Base-by-base conservation (phyloP, 1,140 invertebrate species). In the Maconellicoccus hirsutus region DNA sequence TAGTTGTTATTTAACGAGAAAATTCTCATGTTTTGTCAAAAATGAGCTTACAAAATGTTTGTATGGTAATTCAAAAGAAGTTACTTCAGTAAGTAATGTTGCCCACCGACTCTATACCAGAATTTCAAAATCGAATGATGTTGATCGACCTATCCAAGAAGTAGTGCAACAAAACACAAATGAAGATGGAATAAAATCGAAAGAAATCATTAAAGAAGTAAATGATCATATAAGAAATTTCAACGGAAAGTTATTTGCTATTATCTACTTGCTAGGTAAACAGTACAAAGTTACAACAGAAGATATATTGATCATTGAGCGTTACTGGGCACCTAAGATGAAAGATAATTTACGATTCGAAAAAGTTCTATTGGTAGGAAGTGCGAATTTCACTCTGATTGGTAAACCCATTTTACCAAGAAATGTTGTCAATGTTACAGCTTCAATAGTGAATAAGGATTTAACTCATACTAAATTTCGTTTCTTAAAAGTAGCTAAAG, bases 361-460 rank as follows among this genome's bases (percentile, higher is more conserved):
- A 75, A 97, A 97, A 83, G 83, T 90, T 1, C 77, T 97, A 12
- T 75, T 94, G 21, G 86, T 92, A 29, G 94, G 91, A 1, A 84
- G 86, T n/a, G 84, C 83, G 73, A 90, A 96, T 78, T 96, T 96
- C 74, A 90, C 92, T 7, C 77, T 96, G 0, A 81, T 96, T 73
- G 93, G 94, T 59, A 80, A 86, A 69, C 94, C 94, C 0, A 73
- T 96, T 16, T 79, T 96, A 8, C 87, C 90, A 77, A 82, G 83
- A 26, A 87, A 88, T 69, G 78, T 92, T 29, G 89, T 93, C 0
- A 80, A 82, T 69, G 83, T 97, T 0, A 86, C 90, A 73, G 93
- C 90, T 0, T 95, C 92, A 33, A 86, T 97, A 6, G 87, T 97
- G 66, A 93, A 94, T 74, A 96, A 96, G 79, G 92, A 90, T 0